phyloP scores from a whole-genome alignment of 2,888 invertebrate genomes.

The Torymus auratus region DNA sequence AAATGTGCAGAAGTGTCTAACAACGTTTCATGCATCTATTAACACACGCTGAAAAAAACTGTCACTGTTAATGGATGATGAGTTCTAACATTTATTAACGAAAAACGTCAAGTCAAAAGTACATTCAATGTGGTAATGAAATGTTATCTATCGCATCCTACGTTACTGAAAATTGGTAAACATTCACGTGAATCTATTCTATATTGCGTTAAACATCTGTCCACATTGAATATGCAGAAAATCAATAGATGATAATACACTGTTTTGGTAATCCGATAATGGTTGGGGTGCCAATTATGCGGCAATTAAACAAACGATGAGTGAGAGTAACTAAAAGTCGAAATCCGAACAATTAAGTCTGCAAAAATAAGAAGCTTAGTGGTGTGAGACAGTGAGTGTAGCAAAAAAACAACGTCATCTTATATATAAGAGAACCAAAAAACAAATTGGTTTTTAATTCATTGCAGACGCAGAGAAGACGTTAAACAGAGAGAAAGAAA shows the following conservation, averaged over 20 bases:
- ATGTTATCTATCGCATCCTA: background rate
- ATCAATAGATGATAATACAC: too few relatives aligned
- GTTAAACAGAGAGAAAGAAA: conserved; percentile 26
- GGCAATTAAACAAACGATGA: background rate
- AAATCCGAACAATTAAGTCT: conserved; percentile 59
- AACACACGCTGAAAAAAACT: background rate
- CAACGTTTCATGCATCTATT: conserved; percentile 48
- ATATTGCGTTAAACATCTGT: background rate
- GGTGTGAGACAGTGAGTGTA: conserved; percentile 70
- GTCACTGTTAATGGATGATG: conserved; percentile 1
- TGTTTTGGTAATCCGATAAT: too few relatives aligned
- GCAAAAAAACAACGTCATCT: conserved; percentile 64
- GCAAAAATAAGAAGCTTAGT: conserved; percentile 66
- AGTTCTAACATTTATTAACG: conserved; percentile 6
- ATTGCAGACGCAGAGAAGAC: conserved; percentile 42
- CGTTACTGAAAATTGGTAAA: background rate
- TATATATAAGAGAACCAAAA: conserved; percentile 5
- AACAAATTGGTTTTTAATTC: conserved; percentile 25
- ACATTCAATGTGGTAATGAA: conserved; percentile 35
- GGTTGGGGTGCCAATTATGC: too few relatives aligned
- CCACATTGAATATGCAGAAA: too few relatives aligned
- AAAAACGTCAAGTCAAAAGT: background rate
- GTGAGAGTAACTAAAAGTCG: conserved; percentile 49
- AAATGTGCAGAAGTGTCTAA: conserved; percentile 27
- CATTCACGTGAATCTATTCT: background rate